Evolutionary conservation across 2,797 vertebrate genomes (phyloP).

Genomic region (Crenichthys baileyi): DNA sequence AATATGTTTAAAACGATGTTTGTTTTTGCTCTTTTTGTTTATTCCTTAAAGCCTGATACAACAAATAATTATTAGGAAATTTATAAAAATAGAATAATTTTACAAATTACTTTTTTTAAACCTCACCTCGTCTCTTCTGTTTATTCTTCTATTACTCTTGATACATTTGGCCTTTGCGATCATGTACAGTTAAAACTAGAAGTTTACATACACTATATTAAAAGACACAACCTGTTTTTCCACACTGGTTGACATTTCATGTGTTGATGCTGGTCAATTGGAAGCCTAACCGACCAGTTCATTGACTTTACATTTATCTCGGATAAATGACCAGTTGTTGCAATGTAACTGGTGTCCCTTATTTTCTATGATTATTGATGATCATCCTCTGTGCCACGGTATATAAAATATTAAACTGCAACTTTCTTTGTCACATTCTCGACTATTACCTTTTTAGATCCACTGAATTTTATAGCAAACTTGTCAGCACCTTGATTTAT

Average conservation of each 20-base stretch:
- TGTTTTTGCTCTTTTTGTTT: conserved; percentile 25
- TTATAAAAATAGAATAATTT: not conserved
- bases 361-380: too few relatives aligned
- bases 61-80: not conserved
- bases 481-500: too few relatives aligned
- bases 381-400: too few relatives aligned
- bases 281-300: too few relatives aligned
- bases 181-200: not conserved
- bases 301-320: too few relatives aligned
- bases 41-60: not conserved
- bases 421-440: too few relatives aligned
- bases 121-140: not conserved
- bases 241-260: not conserved
- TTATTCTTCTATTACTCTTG: not conserved
- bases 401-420: too few relatives aligned
- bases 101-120: not conserved
- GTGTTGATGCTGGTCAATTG: too few relatives aligned
- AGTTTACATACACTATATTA: not conserved
- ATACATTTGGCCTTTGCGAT: not conserved
- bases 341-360: too few relatives aligned
- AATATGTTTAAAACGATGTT: conserved; percentile 40
- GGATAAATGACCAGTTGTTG: too few relatives aligned
- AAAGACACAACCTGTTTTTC: not conserved
- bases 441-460: too few relatives aligned
- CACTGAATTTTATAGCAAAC: too few relatives aligned